A percentile compares a stretch with the other conserved stretches of the same genome.
Evolutionary conservation across 2,888 invertebrate genomes (phyloP).

Genomic region (Mantis religiosa): DNA sequence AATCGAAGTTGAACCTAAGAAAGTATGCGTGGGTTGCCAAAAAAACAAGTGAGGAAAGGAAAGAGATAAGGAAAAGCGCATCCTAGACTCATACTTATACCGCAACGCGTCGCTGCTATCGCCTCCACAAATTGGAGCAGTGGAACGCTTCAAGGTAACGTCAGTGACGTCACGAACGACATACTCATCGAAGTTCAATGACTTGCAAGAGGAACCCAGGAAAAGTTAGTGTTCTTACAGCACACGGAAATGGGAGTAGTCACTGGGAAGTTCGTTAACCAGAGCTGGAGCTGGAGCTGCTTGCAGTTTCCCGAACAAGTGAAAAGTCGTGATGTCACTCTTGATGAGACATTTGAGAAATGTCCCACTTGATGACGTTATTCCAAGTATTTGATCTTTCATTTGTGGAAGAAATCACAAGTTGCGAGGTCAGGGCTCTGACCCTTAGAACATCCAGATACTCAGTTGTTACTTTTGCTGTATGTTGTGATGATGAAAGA

Average conservation of each 20-base stretch:
- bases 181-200: not conserved
- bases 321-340: too few relatives aligned
- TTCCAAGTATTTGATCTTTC: too few relatives aligned
- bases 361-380: too few relatives aligned
- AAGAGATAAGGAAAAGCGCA: not conserved
- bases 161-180: conserved; percentile 13
- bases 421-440: too few relatives aligned
- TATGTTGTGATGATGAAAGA: too few relatives aligned
- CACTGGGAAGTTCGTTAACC: not conserved
- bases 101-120: not conserved
- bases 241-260: not conserved
- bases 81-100: not conserved
- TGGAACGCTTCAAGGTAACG: conserved; percentile 23
- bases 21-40: not conserved
- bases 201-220: not conserved
- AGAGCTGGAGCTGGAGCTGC: too few relatives aligned
- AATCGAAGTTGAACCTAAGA: not conserved
- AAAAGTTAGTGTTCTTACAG: not conserved
- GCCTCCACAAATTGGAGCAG: conserved; percentile 19
- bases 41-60: not conserved
- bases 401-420: too few relatives aligned
- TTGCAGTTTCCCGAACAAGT: too few relatives aligned
- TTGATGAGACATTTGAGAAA: too few relatives aligned
- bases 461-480: too few relatives aligned
- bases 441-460: too few relatives aligned